Evolutionary conservation across 2,797 vertebrate species (phyloP).

Genomic region (Menidia menidia): DNA sequence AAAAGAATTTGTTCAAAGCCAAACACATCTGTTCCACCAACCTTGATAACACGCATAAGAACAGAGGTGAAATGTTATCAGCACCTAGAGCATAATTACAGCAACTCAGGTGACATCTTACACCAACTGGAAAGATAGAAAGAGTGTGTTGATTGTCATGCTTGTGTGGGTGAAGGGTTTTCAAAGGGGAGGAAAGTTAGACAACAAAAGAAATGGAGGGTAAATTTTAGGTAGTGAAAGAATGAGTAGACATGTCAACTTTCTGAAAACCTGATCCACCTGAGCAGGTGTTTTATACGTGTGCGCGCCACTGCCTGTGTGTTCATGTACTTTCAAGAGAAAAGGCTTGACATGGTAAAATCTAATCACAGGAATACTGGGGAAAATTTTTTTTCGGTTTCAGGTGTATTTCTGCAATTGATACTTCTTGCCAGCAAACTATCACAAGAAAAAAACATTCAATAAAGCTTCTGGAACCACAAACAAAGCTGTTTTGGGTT

Average conservation of each 20-base stretch:
- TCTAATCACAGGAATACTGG: constrained; percentile 39
- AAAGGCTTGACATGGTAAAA: constrained; percentile 40
- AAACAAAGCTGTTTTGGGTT: not conserved
- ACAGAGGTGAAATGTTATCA: constrained; percentile 81
- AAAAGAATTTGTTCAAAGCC: constrained; percentile 52
- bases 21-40: constrained; percentile 35
- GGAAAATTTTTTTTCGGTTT: constrained; percentile 6
- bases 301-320: constrained; percentile 35
- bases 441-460: constrained; percentile 1
- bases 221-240: constrained; percentile 74
- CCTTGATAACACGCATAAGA: constrained; percentile 38
- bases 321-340: constrained; percentile 5
- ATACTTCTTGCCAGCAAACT: constrained; percentile 1
- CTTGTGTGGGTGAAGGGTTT: constrained; percentile 66
- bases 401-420: constrained; percentile 3
- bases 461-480: not conserved
- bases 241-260: constrained; percentile 71
- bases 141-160: constrained; percentile 49
- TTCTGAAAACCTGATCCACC: constrained; percentile 64
- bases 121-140: constrained; percentile 56
- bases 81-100: constrained; percentile 84
- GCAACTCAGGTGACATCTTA: constrained; percentile 82
- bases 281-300: constrained; percentile 39
- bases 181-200: constrained; percentile 72
- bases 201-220: constrained; percentile 75